Conservation (phyloP, 1,140 invertebrate genomes). For the Saxidomus purpurata region DNA sequence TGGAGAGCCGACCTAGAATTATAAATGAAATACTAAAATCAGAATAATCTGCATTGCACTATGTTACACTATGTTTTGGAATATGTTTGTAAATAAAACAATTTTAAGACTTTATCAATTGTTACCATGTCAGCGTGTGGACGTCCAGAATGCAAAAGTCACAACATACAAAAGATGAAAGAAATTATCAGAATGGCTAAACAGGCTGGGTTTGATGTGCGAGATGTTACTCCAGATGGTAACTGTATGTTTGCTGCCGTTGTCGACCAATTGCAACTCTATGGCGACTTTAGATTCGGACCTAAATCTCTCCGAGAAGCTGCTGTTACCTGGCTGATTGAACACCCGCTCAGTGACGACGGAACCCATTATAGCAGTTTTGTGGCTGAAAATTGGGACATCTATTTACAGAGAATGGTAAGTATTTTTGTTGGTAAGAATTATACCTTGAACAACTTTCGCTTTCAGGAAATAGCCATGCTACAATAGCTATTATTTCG, state of each 20-base stretch:
- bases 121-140: constrained; percentile 20
- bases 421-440: no score
- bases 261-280: constrained; percentile 35
- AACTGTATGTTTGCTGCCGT: constrained; percentile 57
- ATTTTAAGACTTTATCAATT: no score
- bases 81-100: no score
- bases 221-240: constrained; percentile 44
- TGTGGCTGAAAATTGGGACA: constrained; percentile 27
- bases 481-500: no score
- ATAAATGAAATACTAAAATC: no score
- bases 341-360: background rate
- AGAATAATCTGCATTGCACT: no score
- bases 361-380: constrained; percentile 34
- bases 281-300: constrained; percentile 1
- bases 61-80: no score
- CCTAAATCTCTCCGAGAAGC: constrained; percentile 16
- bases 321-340: constrained; percentile 14
- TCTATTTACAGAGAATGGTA: constrained; percentile 43
- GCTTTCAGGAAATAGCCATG: no score
- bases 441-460: background rate
- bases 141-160: constrained; percentile 25
- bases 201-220: background rate
- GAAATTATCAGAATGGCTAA: background rate
- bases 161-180: constrained; percentile 19
- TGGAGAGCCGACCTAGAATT: no score